Evolutionary conservation across 2,113 vertebrate species (phyloP).

Genomic region (Aramus guarauna): DNA sequence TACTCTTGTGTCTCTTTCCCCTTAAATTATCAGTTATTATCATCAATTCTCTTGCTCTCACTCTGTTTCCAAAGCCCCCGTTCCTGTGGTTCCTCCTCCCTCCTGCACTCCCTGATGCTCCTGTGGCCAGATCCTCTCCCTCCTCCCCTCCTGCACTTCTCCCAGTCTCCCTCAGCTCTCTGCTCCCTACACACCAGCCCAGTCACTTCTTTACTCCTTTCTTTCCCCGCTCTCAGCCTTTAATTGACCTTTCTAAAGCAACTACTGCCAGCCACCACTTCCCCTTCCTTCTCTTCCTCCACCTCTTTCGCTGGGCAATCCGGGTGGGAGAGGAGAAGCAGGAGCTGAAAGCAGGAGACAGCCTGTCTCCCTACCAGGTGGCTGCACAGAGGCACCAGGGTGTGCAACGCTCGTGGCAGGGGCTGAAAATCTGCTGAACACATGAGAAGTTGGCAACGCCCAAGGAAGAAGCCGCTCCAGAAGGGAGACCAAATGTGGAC

Average conservation of each 20-base stretch:
- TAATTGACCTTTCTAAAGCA: not conserved
- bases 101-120: not conserved
- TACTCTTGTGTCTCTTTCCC: not conserved
- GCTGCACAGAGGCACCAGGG: not conserved
- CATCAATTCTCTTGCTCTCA: not conserved
- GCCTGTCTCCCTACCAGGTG: not conserved
- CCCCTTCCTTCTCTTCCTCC: not conserved
- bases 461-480: fast-evolving
- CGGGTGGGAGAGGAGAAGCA: not conserved
- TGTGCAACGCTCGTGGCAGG: fast-evolving
- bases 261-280: not conserved
- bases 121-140: not conserved
- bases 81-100: not conserved
- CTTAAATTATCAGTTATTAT: not conserved
- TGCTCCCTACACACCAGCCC: not conserved
- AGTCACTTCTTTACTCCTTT: not conserved
- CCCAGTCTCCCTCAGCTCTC: not conserved
- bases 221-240: not conserved
- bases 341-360: not conserved
- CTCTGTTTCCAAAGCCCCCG: not conserved
- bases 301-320: not conserved
- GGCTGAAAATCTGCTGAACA: conserved; percentile 4
- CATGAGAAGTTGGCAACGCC: not conserved
- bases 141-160: not conserved
- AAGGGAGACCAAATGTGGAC: not conserved